Evolutionary conservation across 2,113 vertebrate species (phyloP).

Genomic region (Hydropotes inermis): DNA sequence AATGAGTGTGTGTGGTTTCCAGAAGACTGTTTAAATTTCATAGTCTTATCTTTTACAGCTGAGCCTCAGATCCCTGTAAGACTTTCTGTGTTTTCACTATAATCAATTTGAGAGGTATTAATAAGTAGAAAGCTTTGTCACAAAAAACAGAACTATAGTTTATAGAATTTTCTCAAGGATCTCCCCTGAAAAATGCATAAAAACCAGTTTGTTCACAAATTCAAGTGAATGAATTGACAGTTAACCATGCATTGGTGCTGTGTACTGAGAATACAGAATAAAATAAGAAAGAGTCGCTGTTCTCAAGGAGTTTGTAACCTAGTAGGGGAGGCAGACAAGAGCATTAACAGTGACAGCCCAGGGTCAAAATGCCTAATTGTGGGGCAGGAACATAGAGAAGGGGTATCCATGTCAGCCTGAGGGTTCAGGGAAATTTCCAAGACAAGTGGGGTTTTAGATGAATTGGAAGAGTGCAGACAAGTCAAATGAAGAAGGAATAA

Average conservation of each 20-base stretch:
- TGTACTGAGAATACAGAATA: neutral
- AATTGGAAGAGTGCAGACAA: neutral
- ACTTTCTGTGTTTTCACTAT: slow-evolving; percentile 19
- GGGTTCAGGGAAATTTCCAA: neutral
- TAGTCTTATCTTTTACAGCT: neutral
- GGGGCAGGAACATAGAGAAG: neutral
- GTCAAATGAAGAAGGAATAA: neutral
- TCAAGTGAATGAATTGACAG: neutral
- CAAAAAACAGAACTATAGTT: neutral
- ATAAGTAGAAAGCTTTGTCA: slow-evolving; percentile 33
- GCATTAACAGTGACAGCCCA: neutral
- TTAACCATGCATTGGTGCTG: neutral
- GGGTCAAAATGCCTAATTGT: neutral
- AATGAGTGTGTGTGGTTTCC: slow-evolving; percentile 14
- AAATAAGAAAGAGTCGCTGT: neutral
- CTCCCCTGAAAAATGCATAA: neutral
- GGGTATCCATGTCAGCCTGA: neutral
- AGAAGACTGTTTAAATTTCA: neutral
- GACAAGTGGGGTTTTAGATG: neutral
- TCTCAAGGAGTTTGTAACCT: neutral
- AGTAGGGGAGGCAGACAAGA: neutral
- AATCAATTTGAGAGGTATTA: slow-evolving; percentile 16
- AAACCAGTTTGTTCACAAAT: slow-evolving; percentile 1
- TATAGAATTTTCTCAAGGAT: slow-evolving; percentile 25
- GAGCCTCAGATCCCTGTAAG: neutral